Base-by-base conservation (phyloP, 2,113 vertebrate species). In the Athene cunicularia region DNA sequence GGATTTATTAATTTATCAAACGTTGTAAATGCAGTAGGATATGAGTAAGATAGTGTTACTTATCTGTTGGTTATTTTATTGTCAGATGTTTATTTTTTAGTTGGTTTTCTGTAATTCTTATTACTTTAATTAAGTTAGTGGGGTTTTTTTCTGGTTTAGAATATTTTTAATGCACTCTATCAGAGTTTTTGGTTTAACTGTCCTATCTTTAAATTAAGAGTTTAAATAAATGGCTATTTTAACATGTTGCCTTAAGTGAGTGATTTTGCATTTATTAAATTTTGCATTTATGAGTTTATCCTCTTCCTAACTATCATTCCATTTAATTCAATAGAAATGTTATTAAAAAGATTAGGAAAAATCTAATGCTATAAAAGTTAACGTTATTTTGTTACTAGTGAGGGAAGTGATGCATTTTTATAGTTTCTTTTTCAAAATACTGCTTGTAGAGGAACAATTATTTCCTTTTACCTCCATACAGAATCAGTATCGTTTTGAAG, bases 401-500 rank as follows among this genome's bases (percentile, higher is more conserved):
- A 73, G 15, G 35, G 8, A 43, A 74, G 11, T 58, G 8, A 32
- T 62, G 27, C 1, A 1, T 4, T 83, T 95, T 53, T 21, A 9
- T 3, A 20, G 30, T 77, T 89, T 73, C n/a, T 80, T 92, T 2
- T 82, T 94, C 3, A 11, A 66, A 27, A 26, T 70, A 30, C 5
- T 81, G 1, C 17, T 62, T 88, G 4, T 72, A 47, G 14, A 88
- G n/a, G 89, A 91, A 89, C 72, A 94, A 30, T 27, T 50, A 28
- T 89, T 93, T 95, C 9, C 49, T 88, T 72, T 90, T 95, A 14
- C 88, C 24, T 91, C 45, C 50, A 11, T 92, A 37, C 91, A 99
- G 99, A 99, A 97, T 98, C 98, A 99, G 81, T 99, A 99, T 97
- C 98, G 99, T 53, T 99, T 99, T 94, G 99, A 99, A 98, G 99